phyloP scores from a whole-genome alignment of 2,797 vertebrate species.

The Simalia tracyae region DNA sequence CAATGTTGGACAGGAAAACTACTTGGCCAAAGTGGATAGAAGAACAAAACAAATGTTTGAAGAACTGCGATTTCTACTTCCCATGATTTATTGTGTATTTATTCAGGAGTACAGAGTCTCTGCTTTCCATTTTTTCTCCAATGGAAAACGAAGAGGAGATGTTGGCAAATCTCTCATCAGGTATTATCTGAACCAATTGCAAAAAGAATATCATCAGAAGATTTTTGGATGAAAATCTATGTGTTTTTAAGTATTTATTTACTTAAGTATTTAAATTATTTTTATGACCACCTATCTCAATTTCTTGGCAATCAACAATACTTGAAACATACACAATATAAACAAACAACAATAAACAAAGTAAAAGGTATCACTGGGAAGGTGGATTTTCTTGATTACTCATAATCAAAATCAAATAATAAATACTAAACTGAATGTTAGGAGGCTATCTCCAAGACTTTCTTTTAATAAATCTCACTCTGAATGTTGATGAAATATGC shows the following conservation, averaged over 20 bases:
- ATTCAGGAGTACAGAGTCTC: background rate
- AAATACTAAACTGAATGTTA: background rate
- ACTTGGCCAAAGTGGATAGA: background rate
- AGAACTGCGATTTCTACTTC: background rate
- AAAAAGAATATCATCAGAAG: background rate
- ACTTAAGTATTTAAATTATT: background rate
- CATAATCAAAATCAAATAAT: background rate
- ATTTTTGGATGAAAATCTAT: background rate
- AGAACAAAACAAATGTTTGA: background rate
- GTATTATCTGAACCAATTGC: background rate
- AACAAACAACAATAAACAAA: background rate
- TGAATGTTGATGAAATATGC: background rate
- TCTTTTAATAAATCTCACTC: background rate
- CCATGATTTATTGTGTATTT: background rate
- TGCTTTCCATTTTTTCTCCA: background rate
- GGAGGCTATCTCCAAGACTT: background rate
- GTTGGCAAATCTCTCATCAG: background rate
- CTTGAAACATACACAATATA: background rate
- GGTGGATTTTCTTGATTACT: background rate
- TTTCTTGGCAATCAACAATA: background rate
- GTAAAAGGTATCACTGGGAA: background rate
- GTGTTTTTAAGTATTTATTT: background rate
- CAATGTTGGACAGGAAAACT: background rate
- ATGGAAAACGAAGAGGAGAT: background rate
- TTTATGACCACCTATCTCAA: background rate